These are phyloP conservation scores for Halcyon smyrnensis DNA, from an alignment of 2,797 vertebrate genomes.

Conservation along the genomic window DNA sequence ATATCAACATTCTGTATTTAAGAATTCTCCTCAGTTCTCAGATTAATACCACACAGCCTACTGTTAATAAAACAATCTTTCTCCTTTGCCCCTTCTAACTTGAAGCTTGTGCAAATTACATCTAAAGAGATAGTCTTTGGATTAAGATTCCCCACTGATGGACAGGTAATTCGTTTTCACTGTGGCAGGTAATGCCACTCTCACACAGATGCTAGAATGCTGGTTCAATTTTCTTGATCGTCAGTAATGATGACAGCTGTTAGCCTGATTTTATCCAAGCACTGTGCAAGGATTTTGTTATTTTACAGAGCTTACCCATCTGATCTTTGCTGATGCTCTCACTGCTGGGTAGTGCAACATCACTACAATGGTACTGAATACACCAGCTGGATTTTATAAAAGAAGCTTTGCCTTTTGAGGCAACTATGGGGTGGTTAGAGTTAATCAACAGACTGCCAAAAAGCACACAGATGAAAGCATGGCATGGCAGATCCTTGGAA, in stretches of 20 bases:
- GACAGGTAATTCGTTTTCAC: conserved; percentile 16
- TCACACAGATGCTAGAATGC: not conserved
- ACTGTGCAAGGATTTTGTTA: not conserved
- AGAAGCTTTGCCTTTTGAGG: not conserved
- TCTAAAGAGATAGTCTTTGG: not conserved
- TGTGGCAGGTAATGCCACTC: not conserved
- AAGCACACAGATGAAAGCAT: not conserved
- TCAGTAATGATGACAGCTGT: conserved; percentile 32
- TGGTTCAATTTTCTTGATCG: conserved; percentile 22
- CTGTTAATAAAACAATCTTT: conserved; percentile 39
- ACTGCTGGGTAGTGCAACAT: not conserved
- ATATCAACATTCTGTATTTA: not conserved
- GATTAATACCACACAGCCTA: not conserved
- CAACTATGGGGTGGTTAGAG: not conserved
- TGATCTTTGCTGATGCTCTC: not conserved
- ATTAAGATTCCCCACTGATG: conserved; percentile 31
- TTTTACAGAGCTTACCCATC: conserved; percentile 2
- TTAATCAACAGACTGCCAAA: not conserved
- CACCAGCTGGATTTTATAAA: not conserved
- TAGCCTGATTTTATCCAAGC: conserved; percentile 19
- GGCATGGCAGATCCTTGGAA: not conserved
- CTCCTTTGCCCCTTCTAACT: conserved; percentile 31
- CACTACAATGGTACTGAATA: not conserved
- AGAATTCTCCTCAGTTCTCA: conserved; percentile 3
- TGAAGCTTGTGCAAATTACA: conserved; percentile 34